Evolutionary conservation across 2,888 invertebrate species (phyloP).

Genomic region (Macaria liturata): DNA sequence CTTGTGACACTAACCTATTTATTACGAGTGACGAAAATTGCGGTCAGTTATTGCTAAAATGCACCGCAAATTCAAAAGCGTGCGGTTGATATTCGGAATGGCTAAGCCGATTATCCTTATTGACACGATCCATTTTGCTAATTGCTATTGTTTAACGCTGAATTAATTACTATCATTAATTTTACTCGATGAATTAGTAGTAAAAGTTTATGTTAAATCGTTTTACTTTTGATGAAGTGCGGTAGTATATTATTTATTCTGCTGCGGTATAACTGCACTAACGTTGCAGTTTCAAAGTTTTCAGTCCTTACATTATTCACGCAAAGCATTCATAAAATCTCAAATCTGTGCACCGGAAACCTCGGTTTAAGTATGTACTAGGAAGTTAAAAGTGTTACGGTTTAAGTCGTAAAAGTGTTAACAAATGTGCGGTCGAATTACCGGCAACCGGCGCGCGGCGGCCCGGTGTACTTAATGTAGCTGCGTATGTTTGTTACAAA

Average conservation of each 20-base stretch:
- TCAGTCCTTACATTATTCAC: not conserved
- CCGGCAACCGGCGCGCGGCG: slow-evolving; percentile 34
- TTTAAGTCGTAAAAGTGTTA: slow-evolving; percentile 36
- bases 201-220: not conserved
- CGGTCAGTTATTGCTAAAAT: slow-evolving; percentile 8
- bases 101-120: slow-evolving; percentile 1
- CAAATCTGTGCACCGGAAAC: slow-evolving; percentile 9
- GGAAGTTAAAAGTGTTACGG: slow-evolving; percentile 15
- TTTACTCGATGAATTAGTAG: not conserved
- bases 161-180: not conserved
- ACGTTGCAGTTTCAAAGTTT: too few species aligned
- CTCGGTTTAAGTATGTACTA: slow-evolving; percentile 15
- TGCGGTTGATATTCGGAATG: not conserved
- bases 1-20: slow-evolving; percentile 27
- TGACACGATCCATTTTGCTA: slow-evolving; percentile 1
- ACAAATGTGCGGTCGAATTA: slow-evolving; percentile 43
- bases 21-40: slow-evolving; percentile 5
- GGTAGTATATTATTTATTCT: too few species aligned
- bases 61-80: slow-evolving; percentile 1
- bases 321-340: slow-evolving; percentile 5
- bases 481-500: slow-evolving; percentile 33
- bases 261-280: too few species aligned
- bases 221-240: not conserved
- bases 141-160: not conserved
- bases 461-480: slow-evolving; percentile 33